Percentiles rank a stretch among this genome's conserved stretches.
phyloP scores from a whole-genome alignment of 2,113 vertebrate species.

The Diglossa brunneiventris region DNA sequence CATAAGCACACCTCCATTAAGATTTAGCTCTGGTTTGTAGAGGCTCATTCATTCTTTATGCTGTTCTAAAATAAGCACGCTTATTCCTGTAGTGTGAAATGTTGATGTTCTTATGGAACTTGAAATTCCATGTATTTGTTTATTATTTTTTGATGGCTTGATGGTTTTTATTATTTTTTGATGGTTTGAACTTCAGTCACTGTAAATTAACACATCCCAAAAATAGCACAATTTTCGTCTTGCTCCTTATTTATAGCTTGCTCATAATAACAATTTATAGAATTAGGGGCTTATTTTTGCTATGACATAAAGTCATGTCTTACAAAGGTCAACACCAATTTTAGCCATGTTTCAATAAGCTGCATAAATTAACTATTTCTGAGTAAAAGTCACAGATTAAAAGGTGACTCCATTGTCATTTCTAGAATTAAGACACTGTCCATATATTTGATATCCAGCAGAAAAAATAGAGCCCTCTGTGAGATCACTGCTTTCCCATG shows the following conservation, averaged over 20 bases:
- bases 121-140: background rate
- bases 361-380: background rate
- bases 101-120: background rate
- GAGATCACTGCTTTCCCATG: background rate
- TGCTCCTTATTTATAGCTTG: background rate
- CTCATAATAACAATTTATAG: background rate
- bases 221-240: background rate
- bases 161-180: background rate
- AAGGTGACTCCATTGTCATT: background rate
- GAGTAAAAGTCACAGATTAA: background rate
- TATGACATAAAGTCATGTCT: background rate
- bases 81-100: background rate
- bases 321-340: background rate
- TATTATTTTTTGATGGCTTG: background rate
- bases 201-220: background rate
- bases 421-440: background rate
- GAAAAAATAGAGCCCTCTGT: background rate
- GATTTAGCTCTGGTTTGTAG: background rate
- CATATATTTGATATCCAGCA: background rate
- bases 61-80: background rate
- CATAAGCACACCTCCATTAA: background rate
- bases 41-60: background rate
- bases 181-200: background rate
- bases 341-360: background rate
- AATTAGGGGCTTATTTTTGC: background rate